Evolutionary conservation across 2,888 invertebrate species (phyloP).

Genomic region (Lepidochrysops patricia): DNA sequence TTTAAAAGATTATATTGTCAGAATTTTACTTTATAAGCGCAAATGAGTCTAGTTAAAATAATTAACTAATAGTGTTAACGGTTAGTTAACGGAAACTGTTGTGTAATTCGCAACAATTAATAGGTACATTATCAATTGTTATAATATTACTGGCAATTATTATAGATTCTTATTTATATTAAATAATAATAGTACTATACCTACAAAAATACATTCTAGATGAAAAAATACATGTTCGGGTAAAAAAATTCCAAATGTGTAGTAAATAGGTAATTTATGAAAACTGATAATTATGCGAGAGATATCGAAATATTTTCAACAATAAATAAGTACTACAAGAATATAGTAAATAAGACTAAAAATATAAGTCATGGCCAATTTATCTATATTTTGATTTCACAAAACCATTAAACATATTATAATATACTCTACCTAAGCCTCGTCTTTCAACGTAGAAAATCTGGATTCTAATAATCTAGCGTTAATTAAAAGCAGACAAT

Average conservation of each 20-base stretch:
- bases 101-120: constrained; percentile 9
- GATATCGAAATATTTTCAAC: too few relatives aligned
- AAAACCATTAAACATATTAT: background rate
- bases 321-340: too few relatives aligned
- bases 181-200: background rate
- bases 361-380: too few relatives aligned
- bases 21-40: background rate
- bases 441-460: background rate
- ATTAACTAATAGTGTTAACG: background rate
- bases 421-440: background rate
- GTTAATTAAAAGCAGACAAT: background rate
- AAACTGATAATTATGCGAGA: too few relatives aligned
- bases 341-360: too few relatives aligned
- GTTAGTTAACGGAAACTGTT: background rate
- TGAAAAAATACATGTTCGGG: too few relatives aligned
- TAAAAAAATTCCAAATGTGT: too few relatives aligned
- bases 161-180: background rate
- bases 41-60: background rate
- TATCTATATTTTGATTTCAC: background rate
- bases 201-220: background rate
- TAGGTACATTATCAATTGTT: background rate
- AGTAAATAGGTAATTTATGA: too few relatives aligned
- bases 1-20: too few relatives aligned
- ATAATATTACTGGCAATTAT: background rate
- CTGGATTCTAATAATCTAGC: background rate